Conservation (phyloP, 2,113 vertebrate species). For the Phodopus roborovskii region DNA sequence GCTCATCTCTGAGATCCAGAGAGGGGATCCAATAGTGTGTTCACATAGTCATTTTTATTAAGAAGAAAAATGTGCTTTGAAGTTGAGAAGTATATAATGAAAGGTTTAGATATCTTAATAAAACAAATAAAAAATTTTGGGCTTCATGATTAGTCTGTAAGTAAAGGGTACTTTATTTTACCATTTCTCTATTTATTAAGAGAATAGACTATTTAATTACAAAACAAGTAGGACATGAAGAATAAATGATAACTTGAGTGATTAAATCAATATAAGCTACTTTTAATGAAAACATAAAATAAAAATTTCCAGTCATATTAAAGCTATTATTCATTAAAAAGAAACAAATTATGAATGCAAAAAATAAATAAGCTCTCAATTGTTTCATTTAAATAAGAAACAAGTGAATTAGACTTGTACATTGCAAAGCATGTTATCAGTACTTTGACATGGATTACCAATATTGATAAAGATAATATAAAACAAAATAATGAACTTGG, state of each 20-base stretch:
- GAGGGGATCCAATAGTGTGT: background rate
- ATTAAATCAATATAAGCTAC: constrained; percentile 45
- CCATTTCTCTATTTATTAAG: constrained; percentile 4
- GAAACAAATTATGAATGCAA: constrained; percentile 54
- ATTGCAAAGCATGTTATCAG: constrained; percentile 26
- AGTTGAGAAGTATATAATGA: background rate
- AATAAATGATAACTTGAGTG: constrained; percentile 26
- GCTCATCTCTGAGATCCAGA: background rate
- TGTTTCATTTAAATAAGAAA: constrained; percentile 53
- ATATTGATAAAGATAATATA: constrained; percentile 49
- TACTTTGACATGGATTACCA: constrained; percentile 52
- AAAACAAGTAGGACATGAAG: constrained; percentile 38
- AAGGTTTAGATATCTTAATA: constrained; percentile 11
- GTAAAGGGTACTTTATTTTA: constrained; percentile 13
- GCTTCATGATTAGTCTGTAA: background rate
- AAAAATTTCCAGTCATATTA: background rate
- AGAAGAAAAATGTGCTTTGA: constrained; percentile 3
- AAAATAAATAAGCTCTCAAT: constrained; percentile 33
- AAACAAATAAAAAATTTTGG: background rate
- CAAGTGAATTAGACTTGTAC: constrained; percentile 50
- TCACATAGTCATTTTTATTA: constrained; percentile 4
- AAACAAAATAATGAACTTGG: constrained; percentile 9
- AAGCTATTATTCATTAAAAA: constrained; percentile 54
- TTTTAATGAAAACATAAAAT: constrained; percentile 53
- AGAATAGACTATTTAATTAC: background rate